Evolutionary conservation across 2,888 invertebrate species (phyloP).

Genomic region (Cephus rjabovi): DNA sequence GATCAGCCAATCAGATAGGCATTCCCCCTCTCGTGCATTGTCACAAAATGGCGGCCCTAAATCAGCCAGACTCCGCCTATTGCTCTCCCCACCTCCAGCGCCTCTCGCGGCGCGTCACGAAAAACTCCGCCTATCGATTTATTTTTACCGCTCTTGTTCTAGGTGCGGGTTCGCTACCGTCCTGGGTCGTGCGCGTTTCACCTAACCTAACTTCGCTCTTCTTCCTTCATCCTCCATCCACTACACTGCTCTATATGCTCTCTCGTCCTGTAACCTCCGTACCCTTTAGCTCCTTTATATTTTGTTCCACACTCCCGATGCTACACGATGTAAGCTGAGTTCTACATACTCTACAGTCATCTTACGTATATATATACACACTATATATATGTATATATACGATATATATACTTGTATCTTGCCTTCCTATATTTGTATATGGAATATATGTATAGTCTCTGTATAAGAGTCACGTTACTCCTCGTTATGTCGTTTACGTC

Average conservation of each 20-base stretch:
- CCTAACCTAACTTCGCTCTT: conserved; percentile 8
- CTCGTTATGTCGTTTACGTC: not conserved
- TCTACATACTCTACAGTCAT: not conserved
- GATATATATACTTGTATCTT: not conserved
- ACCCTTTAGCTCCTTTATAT: not conserved
- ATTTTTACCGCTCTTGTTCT: conserved; percentile 61
- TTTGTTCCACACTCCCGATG: not conserved
- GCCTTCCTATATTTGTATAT: not conserved
- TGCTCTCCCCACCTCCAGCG: conserved; percentile 45
- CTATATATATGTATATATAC: too few species aligned
- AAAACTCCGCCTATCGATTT: conserved; percentile 68
- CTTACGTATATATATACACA: too few species aligned
- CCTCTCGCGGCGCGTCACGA: conserved; percentile 57
- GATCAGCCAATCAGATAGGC: conserved; percentile 67
- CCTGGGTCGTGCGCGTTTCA: conserved; percentile 6
- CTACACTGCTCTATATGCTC: not conserved
- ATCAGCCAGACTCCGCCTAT: conserved; percentile 66
- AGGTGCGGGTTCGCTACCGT: conserved; percentile 2
- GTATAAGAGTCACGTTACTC: not conserved
- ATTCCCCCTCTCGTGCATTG: conserved; percentile 63
- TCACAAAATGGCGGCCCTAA: conserved; percentile 67
- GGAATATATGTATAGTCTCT: not conserved
- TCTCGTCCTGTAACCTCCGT: not conserved
- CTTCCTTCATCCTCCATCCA: conserved; percentile 6
- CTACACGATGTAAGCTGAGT: not conserved